A percentile compares a stretch with the other conserved stretches of the same genome.
Conservation (phyloP, 2,888 invertebrate genomes). For the Sturmia bella region DNA sequence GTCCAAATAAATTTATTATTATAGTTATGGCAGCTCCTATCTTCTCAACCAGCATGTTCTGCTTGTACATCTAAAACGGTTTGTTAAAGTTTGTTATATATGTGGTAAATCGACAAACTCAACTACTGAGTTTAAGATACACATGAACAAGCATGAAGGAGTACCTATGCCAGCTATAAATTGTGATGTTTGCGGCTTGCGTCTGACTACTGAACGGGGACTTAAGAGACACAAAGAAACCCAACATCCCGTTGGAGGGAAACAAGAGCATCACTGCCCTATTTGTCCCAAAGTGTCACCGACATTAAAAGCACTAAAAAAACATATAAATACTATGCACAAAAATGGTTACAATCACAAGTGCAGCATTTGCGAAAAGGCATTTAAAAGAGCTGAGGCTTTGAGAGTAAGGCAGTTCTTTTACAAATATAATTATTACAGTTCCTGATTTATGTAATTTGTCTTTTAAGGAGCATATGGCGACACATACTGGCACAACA, state of each 20-base stretch:
- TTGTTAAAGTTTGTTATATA: slow-evolving; percentile 40
- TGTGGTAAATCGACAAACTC: slow-evolving; percentile 79
- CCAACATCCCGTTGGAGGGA: slow-evolving; percentile 76
- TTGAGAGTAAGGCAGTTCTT: slow-evolving; percentile 18
- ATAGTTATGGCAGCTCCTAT: slow-evolving; percentile 28
- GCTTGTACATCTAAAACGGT: slow-evolving; percentile 35
- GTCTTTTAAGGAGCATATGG: slow-evolving; percentile 61
- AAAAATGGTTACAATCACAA: slow-evolving; percentile 75
- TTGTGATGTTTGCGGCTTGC: slow-evolving; percentile 78
- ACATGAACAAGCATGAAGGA: slow-evolving; percentile 78
- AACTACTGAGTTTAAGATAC: slow-evolving; percentile 76
- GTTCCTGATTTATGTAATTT: no score
- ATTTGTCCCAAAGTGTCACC: slow-evolving; percentile 79
- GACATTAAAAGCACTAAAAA: slow-evolving; percentile 78
- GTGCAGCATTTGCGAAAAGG: slow-evolving; percentile 79
- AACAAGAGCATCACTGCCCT: slow-evolving; percentile 75
- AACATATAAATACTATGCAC: slow-evolving; percentile 79
- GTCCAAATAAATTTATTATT: no score
- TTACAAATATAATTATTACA: no score
- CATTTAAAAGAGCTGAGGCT: slow-evolving; percentile 78
- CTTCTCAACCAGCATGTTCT: slow-evolving; percentile 3
- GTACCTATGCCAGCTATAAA: slow-evolving; percentile 77
- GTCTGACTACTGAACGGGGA: slow-evolving; percentile 77
- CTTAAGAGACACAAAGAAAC: slow-evolving; percentile 78
- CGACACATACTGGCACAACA: no score